Base-by-base conservation (phyloP, 2,113 vertebrate genomes). In the Apistogramma diplotaenia region DNA sequence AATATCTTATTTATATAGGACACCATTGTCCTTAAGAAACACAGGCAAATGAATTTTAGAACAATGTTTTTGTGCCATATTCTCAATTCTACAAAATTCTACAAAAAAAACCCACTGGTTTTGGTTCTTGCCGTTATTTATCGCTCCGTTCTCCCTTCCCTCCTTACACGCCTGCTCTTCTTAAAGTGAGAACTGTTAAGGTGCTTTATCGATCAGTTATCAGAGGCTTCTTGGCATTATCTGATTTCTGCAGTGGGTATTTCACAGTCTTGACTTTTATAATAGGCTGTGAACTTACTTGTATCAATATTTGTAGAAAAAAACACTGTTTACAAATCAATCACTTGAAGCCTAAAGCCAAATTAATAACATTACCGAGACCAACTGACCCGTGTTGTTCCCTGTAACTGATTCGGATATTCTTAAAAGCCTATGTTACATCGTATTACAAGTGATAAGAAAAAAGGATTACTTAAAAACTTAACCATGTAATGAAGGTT, bases 291-390 rank as follows among this genome's bases (percentile, higher is more conserved):
- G 27, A 77, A 81, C 62, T 37, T 82, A 27, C 61, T 80, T 81
- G 60, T 81, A 74, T 89, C 84, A 90, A 82, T 90, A 87, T 86
- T 71, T 88, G 78, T 84, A 13, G 31, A 85, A 74, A 85, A 74
- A 83, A 79, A 61, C n/a, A 74, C 57, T 78, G 49, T 61, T 73
- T 72, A 46, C 54, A 49, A 78, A 87, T 90, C 84, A 49, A 85
- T 90, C 76, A 31, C 55, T 88, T 79, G 72, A 83, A 87, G 72
- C 61, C 29, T 37, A 5, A n/a, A 55, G 51, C 8, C 46, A 55
- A 29, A 62, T 60, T 27, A 82, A 40, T 71, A 27, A 40, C 27
- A 77, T 75, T 58, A 29, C 74, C 5, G 19, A 35, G 21, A 29
- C 55, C 8, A 21, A 29, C 54, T 79, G 70, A 71, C 4, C 58